phyloP scores from a whole-genome alignment of 2,113 vertebrate species.

The Apaloderma vittatum region DNA sequence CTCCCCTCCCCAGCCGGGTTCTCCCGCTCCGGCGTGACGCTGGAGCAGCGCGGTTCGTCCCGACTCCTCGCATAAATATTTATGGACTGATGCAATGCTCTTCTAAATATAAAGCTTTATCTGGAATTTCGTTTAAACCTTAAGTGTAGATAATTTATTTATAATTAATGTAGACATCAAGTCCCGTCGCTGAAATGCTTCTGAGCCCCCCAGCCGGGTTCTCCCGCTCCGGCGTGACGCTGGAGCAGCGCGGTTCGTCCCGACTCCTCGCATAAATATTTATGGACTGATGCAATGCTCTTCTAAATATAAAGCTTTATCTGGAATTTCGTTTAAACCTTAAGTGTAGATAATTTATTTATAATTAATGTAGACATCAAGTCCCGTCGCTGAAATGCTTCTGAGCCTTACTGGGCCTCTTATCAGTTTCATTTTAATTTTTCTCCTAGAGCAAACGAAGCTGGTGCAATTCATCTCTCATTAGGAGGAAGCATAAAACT shows the following conservation, averaged over 20 bases:
- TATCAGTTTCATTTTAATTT: constrained; percentile 55
- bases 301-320: constrained; percentile 72
- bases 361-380: constrained; percentile 76
- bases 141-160: constrained; percentile 76
- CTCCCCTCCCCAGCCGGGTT: background rate
- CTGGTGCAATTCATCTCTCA: constrained; percentile 24
- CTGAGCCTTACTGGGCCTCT: constrained; percentile 54
- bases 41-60: background rate
- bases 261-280: constrained; percentile 51
- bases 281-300: constrained; percentile 15
- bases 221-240: fast-evolving
- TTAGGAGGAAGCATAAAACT: constrained; percentile 9
- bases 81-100: constrained; percentile 15
- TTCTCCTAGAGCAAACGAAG: constrained; percentile 5
- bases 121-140: constrained; percentile 67
- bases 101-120: constrained; percentile 72
- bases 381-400: constrained; percentile 53
- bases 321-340: constrained; percentile 67
- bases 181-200: constrained; percentile 53
- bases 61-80: constrained; percentile 51
- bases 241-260: background rate
- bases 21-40: fast-evolving
- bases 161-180: constrained; percentile 76
- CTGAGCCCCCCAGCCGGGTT: background rate
- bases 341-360: constrained; percentile 76